Base-by-base conservation (phyloP, 2,797 vertebrate species). In the Monodelphis domestica region DNA sequence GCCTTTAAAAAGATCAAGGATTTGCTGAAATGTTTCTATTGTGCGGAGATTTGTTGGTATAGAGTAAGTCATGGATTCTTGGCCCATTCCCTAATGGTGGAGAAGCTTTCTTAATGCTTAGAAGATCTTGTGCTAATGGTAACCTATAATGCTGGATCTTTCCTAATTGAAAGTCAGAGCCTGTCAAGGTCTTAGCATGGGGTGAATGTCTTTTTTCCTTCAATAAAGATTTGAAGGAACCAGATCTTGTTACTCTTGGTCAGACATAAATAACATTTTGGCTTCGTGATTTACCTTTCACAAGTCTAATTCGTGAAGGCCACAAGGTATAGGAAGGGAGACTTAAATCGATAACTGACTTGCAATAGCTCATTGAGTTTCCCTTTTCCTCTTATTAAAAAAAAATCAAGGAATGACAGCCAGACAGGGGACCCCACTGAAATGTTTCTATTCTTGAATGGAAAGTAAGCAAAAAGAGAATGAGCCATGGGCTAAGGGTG, bases 381-480 rank as follows among this genome's bases (percentile, higher is more conserved):
- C 78, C 89, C 57, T 54, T 90, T 50, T 89, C 5, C 11, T 89
- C 53, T 45, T 53, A 5, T 59, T 1, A 53, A 84, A 56, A 45
- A 92, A 12, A 26, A 1, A 14, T 56, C 70, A 89, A 92, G 50
- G 88, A 59, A 90, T 54, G 21, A 33, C 29, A 51, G 28, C 1
- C 33, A 0, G 33, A 4, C 87, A 93, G 59, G n/a, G 88, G 95
- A 89, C 92, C 88, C 87, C 92, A 90, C 70, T 94, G 55, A 95
- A 96, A 57, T 4, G 1, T 93, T 97, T 97, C 90, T 93, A 30
- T 26, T 89, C 53, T 91, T 92, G 88, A 53, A 4, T 51, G 88
- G 96, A 94, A 95, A 95, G 28, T 87, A 88, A 90, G 92, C 70
- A 95, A 7, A 0, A 84, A 95, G 91, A 94, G 28, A 92, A 95